Percentiles rank a stretch among this genome's conserved stretches.
Conservation (phyloP, 2,888 invertebrate genomes). For the Aspidiotus rigidus region DNA sequence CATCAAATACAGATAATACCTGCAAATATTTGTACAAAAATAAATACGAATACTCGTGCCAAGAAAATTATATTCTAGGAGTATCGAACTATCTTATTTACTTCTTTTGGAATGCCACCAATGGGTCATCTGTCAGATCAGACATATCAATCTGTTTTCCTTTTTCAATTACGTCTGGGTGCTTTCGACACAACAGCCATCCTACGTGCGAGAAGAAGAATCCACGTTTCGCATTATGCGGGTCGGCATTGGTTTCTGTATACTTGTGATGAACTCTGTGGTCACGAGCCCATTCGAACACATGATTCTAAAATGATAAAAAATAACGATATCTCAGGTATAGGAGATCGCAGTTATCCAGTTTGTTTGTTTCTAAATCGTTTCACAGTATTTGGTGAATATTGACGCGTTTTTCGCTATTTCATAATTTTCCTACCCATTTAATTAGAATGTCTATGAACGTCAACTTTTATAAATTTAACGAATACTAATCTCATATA, state of each 20-base stretch:
- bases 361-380: no score
- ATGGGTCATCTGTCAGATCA: constrained; percentile 70
- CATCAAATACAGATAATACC: constrained; percentile 67
- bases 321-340: constrained; percentile 8
- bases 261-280: constrained; percentile 86
- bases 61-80: background rate
- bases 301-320: constrained; percentile 40
- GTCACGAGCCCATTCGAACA: constrained; percentile 42
- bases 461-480: no score
- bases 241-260: constrained; percentile 88
- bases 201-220: constrained; percentile 96
- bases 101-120: constrained; percentile 81
- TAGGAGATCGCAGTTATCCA: no score
- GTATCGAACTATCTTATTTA: constrained; percentile 47
- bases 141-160: constrained; percentile 76
- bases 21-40: constrained; percentile 41
- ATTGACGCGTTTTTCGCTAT: no score
- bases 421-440: no score
- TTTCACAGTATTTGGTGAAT: no score
- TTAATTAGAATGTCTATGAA: no score
- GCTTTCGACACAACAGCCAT: constrained; percentile 84
- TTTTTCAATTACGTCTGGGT: constrained; percentile 77
- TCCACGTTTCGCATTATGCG: constrained; percentile 82
- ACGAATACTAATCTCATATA: no score
- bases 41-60: background rate